A percentile compares a stretch with the other conserved stretches of the same genome.
Conservation (phyloP, 2,113 vertebrate species). For the Pelecanoides urinatrix region DNA sequence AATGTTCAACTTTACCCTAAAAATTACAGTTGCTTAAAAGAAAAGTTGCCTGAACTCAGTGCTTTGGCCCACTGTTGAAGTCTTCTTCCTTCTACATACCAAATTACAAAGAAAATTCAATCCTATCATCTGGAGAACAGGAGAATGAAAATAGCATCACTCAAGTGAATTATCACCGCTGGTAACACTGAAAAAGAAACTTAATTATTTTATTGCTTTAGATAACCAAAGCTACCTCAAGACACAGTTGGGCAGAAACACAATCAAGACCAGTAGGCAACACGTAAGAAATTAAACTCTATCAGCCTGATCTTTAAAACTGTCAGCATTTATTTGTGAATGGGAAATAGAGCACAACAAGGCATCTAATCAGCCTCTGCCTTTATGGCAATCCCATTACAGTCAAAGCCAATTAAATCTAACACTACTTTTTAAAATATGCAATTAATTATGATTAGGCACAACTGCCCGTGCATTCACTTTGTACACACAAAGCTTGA, state of each 20-base stretch:
- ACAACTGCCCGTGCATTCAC: neutral
- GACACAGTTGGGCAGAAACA: neutral
- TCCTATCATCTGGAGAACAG: neutral
- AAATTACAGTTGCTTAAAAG: neutral
- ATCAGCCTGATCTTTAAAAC: neutral
- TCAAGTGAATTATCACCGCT: neutral
- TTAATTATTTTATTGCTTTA: neutral
- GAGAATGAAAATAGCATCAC: neutral
- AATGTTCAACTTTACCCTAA: neutral
- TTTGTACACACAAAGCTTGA: neutral
- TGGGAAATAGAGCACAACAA: neutral
- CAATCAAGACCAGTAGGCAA: neutral
- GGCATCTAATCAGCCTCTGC: neutral
- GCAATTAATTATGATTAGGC: conserved; percentile 12
- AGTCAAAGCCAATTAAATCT: conserved; percentile 26
- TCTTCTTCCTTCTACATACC: neutral
- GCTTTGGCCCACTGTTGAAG: neutral
- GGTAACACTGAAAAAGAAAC: neutral
- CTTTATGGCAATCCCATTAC: conserved; percentile 7
- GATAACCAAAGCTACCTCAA: neutral
- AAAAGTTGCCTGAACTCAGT: neutral
- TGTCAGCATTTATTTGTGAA: conserved; percentile 24
- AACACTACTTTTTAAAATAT: neutral
- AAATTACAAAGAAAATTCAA: neutral
- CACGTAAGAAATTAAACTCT: neutral